Evolutionary conservation across 2,113 vertebrate species (phyloP).

Genomic region (Murina feae): DNA sequence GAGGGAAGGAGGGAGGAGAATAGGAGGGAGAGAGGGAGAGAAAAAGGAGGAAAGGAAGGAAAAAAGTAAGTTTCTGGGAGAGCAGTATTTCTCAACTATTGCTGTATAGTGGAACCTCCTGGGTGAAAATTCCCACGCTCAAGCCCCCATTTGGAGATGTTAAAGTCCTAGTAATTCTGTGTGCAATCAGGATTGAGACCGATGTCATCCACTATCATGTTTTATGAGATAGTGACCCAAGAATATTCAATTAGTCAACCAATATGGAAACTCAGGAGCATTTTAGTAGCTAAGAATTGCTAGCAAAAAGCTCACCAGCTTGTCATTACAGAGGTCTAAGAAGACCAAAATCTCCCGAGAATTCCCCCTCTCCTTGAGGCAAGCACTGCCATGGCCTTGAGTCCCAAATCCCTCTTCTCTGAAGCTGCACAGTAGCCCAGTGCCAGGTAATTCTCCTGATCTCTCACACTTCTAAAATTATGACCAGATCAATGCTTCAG

Average conservation of each 20-base stretch:
- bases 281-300: neutral
- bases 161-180: neutral
- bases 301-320: neutral
- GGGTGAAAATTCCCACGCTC: neutral
- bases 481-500: neutral
- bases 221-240: neutral
- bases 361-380: neutral
- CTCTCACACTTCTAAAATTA: neutral
- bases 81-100: neutral
- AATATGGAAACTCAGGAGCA: neutral
- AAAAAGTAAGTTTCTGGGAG: neutral
- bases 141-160: neutral
- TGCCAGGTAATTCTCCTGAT: neutral
- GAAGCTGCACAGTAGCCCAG: neutral
- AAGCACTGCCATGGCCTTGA: neutral
- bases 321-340: neutral
- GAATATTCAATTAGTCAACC: neutral
- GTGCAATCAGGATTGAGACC: neutral
- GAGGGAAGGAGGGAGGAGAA: neutral
- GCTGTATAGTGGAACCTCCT: neutral
- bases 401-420: neutral
- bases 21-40: accelerated
- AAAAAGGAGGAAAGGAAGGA: neutral
- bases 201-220: neutral
- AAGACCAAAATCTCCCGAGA: neutral